Evolutionary conservation across 2,797 vertebrate species (phyloP).

Genomic region (Notoglanidium macrostoma): DNA sequence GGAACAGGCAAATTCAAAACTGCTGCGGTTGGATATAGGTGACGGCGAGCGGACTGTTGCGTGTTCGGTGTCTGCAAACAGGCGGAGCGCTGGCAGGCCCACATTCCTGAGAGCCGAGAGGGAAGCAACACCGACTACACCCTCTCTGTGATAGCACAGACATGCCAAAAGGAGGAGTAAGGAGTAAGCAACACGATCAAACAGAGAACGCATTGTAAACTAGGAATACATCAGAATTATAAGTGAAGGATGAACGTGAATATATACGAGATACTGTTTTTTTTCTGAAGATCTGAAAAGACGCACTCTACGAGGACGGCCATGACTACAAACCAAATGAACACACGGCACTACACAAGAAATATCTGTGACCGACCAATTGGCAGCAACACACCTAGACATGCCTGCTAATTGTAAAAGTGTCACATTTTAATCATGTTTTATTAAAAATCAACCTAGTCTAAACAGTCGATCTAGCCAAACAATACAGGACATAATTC

Average conservation of each 20-base stretch:
- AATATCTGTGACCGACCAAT: neutral
- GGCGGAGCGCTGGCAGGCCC: neutral
- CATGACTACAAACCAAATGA: neutral
- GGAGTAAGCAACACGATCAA: neutral
- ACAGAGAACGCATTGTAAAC: neutral
- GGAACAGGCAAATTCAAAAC: neutral
- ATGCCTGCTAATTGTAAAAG: neutral
- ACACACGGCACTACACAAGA: neutral
- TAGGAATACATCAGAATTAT: neutral
- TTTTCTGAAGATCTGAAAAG: neutral
- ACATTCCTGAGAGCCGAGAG: constrained; percentile 30
- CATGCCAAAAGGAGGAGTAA: neutral
- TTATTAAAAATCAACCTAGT: too few relatives aligned
- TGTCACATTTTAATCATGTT: neutral
- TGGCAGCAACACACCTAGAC: neutral
- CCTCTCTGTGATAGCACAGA: neutral
- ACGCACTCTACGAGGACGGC: neutral
- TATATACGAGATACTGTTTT: too few relatives aligned
- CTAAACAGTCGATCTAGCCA: too few relatives aligned
- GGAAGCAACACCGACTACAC: constrained; percentile 8
- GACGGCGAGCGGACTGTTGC: neutral
- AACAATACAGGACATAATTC: neutral
- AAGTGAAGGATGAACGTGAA: neutral
- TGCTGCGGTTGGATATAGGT: neutral
- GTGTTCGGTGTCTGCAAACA: neutral